Percentiles rank a stretch among this genome's conserved stretches.
These are phyloP conservation scores for Spicauda simplicius DNA, from an alignment of 2,888 invertebrate species.

Conservation along the genomic window DNA sequence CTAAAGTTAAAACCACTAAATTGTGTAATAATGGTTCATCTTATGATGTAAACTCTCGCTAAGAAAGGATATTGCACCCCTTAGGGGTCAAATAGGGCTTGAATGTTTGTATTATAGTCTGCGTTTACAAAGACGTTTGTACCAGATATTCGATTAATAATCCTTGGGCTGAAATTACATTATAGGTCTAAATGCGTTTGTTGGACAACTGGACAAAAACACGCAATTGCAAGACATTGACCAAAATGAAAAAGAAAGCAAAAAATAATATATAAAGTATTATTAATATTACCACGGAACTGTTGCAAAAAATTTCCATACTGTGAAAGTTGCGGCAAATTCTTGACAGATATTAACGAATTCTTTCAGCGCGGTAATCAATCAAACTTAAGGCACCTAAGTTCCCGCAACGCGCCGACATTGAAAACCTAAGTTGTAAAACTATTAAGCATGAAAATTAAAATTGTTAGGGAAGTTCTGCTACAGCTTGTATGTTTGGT, in stretches of 20 bases:
- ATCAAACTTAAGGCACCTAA: constrained; percentile 54
- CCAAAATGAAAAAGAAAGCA: neutral
- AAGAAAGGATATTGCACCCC: too few relatives aligned
- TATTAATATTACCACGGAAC: constrained; percentile 32
- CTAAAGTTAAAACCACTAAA: too few relatives aligned
- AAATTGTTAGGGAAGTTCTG: neutral
- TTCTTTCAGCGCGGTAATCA: constrained; percentile 72
- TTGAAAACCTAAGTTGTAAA: constrained; percentile 30
- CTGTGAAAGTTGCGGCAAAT: constrained; percentile 68
- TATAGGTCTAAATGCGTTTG: too few relatives aligned
- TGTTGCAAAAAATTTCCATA: constrained; percentile 56
- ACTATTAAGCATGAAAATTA: constrained; percentile 24
- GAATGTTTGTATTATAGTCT: too few relatives aligned
- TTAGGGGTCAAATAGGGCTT: too few relatives aligned
- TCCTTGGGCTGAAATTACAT: too few relatives aligned
- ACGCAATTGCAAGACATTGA: neutral
- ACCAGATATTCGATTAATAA: too few relatives aligned
- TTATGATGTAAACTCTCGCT: too few relatives aligned
- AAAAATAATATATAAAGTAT: neutral
- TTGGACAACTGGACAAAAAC: too few relatives aligned
- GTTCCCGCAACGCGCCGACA: constrained; percentile 29
- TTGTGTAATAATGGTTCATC: too few relatives aligned
- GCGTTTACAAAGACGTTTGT: too few relatives aligned
- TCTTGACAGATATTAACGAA: constrained; percentile 79
- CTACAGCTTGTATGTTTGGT: neutral